Evolutionary conservation across 2,888 invertebrate species (phyloP).

Genomic region (Amphipyra tragopoginis): DNA sequence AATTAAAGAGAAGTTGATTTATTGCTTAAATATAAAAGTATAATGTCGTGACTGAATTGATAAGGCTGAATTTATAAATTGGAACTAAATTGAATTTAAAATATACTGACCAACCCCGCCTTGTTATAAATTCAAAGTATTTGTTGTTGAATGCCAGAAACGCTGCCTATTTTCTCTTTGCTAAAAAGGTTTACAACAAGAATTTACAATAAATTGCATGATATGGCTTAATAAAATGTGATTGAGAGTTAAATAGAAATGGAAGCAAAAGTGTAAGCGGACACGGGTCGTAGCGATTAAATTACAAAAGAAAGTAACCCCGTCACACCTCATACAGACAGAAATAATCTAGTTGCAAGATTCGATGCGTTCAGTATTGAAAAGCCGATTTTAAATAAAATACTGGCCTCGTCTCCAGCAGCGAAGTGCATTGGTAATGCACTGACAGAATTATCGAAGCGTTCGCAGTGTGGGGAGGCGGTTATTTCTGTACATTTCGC

Average conservation of each 20-base stretch:
- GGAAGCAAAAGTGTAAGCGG: slow-evolving; percentile 75
- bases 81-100: not conserved
- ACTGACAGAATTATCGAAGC: slow-evolving; percentile 83
- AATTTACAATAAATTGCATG: slow-evolving; percentile 54
- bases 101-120: not conserved
- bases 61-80: slow-evolving; percentile 21
- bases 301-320: slow-evolving; percentile 83
- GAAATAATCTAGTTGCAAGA: slow-evolving; percentile 74
- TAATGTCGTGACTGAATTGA: slow-evolving; percentile 28
- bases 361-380: slow-evolving; percentile 69
- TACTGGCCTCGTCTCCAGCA: slow-evolving; percentile 80
- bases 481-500: slow-evolving; percentile 86
- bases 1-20: slow-evolving; percentile 40
- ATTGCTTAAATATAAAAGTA: slow-evolving; percentile 39
- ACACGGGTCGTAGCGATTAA: slow-evolving; percentile 75
- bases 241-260: slow-evolving; percentile 77
- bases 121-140: not conserved
- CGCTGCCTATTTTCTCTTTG: slow-evolving; percentile 8
- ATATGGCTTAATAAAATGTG: slow-evolving; percentile 64
- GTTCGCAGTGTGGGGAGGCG: slow-evolving; percentile 75
- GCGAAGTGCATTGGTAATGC: slow-evolving; percentile 83
- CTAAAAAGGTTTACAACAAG: slow-evolving; percentile 21
- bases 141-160: not conserved
- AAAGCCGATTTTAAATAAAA: slow-evolving; percentile 73
- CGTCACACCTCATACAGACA: slow-evolving; percentile 68